Evolutionary conservation across 2,888 invertebrate species (phyloP).

Genomic region (Oscheius sp.): DNA sequence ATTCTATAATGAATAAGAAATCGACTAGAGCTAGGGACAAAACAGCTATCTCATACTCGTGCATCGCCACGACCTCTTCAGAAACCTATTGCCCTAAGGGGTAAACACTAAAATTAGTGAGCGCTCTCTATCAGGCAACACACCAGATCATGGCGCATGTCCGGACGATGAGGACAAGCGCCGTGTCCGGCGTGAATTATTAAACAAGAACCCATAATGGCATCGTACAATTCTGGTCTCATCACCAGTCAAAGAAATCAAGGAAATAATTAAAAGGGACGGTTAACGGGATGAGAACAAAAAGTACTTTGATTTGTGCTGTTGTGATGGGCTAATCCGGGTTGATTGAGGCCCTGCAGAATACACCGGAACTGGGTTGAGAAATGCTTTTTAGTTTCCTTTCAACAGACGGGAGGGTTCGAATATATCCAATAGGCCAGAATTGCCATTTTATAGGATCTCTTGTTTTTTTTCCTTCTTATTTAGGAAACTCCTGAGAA

Average conservation of each 20-base stretch:
- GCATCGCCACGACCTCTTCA: conserved; percentile 4
- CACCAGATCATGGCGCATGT: conserved; percentile 20
- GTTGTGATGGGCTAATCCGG: conserved; percentile 30
- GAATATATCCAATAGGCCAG: too few species aligned
- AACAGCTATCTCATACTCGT: conserved; percentile 15
- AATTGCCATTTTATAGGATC: too few species aligned
- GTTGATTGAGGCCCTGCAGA: conserved; percentile 25
- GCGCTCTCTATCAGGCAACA: neutral
- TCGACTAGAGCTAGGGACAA: neutral
- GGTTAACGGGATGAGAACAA: conserved; percentile 2
- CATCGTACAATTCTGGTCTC: conserved; percentile 1
- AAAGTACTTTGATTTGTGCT: conserved; percentile 20
- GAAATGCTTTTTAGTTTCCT: neutral
- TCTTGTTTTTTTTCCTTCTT: too few species aligned
- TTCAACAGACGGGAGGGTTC: neutral
- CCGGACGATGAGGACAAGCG: conserved; percentile 21
- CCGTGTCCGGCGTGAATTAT: conserved; percentile 20
- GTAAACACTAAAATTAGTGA: conserved; percentile 1
- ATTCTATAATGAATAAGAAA: conserved; percentile 25
- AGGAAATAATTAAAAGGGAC: neutral
- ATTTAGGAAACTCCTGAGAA: too few species aligned
- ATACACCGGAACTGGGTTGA: conserved; percentile 24
- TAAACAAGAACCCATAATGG: conserved; percentile 13
- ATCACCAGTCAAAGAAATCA: neutral
- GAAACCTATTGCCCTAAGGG: conserved; percentile 16